Conservation (phyloP, 2,113 vertebrate species). For the Mus pahari region DNA sequence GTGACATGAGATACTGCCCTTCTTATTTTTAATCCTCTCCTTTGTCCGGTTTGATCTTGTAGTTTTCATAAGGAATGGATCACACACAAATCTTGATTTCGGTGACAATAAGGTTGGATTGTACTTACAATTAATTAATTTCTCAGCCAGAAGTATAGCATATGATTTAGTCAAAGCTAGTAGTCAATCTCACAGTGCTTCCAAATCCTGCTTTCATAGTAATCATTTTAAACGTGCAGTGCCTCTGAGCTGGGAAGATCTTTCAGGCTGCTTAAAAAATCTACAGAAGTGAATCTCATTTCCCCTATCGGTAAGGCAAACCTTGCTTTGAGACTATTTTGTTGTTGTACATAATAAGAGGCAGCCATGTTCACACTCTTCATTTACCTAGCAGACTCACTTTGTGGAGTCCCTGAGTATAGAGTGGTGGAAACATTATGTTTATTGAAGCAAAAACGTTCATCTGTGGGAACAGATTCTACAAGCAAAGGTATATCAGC, state of each 20-base stretch:
- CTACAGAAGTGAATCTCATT: not conserved
- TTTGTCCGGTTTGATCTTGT: not conserved
- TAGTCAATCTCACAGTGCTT: fast-evolving
- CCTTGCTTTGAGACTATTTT: not conserved
- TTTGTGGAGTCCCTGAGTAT: not conserved
- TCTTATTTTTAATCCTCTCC: not conserved
- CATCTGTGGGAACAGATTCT: not conserved
- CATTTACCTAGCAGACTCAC: not conserved
- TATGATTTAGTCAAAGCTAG: not conserved
- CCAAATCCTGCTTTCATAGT: not conserved
- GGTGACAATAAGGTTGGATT: not conserved
- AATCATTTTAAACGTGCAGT: not conserved
- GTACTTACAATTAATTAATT: not conserved
- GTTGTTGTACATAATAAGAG: not conserved
- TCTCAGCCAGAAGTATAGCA: not conserved
- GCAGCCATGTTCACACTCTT: not conserved
- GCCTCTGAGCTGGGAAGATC: not conserved
- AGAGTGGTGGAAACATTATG: not conserved
- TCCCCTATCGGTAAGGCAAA: not conserved
- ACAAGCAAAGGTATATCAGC: not conserved
- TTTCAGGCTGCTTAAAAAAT: not conserved
- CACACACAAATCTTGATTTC: not conserved
- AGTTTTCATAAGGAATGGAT: not conserved
- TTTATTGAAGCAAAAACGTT: not conserved
- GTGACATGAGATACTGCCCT: fast-evolving